Evolutionary conservation across 2,113 vertebrate genomes (phyloP).

Genomic region (Neolamprologus tretocephalus): DNA sequence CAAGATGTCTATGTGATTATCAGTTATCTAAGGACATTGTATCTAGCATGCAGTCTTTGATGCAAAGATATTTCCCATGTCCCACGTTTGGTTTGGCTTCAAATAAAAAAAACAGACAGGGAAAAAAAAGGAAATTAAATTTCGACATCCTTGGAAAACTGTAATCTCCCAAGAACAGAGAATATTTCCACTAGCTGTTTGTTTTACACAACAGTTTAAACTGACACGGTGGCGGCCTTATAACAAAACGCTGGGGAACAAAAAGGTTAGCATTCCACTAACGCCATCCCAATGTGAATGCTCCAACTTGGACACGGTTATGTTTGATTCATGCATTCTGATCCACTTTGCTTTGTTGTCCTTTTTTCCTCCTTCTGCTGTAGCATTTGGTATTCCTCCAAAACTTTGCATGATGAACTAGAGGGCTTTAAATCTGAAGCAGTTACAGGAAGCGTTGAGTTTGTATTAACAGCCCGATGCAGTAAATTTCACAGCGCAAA

Average conservation of each 20-base stretch:
- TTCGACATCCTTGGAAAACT: background rate
- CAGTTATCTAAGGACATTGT: background rate
- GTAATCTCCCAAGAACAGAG: background rate
- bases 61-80: background rate
- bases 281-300: background rate
- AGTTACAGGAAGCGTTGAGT: background rate
- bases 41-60: background rate
- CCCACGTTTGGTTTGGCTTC: background rate
- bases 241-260: background rate
- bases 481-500: background rate
- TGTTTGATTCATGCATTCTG: background rate
- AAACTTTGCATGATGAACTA: background rate
- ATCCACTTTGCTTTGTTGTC: background rate
- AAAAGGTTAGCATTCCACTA: background rate
- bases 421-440: background rate
- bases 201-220: background rate
- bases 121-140: background rate
- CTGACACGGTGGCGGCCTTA: background rate
- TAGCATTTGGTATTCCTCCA: background rate
- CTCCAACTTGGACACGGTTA: background rate
- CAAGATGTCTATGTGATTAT: background rate
- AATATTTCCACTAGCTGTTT: background rate
- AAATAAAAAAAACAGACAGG: background rate
- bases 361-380: background rate
- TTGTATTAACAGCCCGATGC: background rate